phyloP scores from a whole-genome alignment of 2,113 vertebrate genomes.

The Sorex fumeus region DNA sequence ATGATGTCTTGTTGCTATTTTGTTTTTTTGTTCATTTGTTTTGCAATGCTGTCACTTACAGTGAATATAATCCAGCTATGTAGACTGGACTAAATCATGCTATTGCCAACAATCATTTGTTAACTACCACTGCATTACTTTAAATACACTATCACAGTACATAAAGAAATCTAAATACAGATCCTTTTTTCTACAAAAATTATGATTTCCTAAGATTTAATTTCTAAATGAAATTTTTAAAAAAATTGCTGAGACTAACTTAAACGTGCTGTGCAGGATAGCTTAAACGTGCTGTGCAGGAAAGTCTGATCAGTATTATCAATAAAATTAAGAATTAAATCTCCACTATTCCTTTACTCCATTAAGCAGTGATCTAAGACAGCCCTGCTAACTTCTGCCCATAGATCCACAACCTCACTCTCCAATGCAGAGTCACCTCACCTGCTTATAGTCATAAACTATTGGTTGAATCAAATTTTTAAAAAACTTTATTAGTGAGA shows the following conservation, averaged over 20 bases:
- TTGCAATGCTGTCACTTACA: too few species aligned
- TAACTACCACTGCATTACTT: too few species aligned
- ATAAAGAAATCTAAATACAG: too few species aligned
- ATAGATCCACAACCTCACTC: not conserved
- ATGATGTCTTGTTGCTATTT: too few species aligned
- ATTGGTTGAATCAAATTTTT: not conserved
- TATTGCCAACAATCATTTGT: too few species aligned
- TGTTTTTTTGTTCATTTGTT: too few species aligned
- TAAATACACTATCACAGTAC: too few species aligned
- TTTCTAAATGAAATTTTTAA: too few species aligned
- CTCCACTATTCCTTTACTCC: not conserved
- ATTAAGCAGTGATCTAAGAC: not conserved
- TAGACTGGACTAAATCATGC: too few species aligned
- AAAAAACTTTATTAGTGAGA: too few species aligned
- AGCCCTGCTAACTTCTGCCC: not conserved
- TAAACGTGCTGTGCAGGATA: not conserved
- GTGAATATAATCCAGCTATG: too few species aligned
- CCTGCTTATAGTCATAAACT: conserved; percentile 12
- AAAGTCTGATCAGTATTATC: not conserved
- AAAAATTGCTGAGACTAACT: not conserved
- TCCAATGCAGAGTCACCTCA: not conserved
- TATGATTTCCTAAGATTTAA: not conserved
- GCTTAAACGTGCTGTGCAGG: not conserved
- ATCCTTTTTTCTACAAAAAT: too few species aligned
- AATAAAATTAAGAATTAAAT: not conserved